Percentiles rank a stretch among this genome's conserved stretches.
These are phyloP conservation scores for Morpho achilles DNA, from an alignment of 2,888 invertebrate genomes.

Conservation along the genomic window DNA sequence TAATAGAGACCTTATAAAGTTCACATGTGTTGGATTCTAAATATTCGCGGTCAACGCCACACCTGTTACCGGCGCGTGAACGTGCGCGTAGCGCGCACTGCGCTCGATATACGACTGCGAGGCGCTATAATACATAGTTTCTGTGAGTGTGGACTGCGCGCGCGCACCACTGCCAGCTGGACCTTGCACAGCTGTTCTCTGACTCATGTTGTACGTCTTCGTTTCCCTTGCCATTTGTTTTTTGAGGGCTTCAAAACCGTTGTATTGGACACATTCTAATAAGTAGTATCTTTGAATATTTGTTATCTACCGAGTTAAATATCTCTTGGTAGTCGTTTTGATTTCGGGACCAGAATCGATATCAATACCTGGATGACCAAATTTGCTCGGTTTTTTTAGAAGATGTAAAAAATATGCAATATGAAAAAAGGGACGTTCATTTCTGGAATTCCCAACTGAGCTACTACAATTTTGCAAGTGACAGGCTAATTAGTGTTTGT, in stretches of 20 bases:
- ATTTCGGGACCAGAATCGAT: too few relatives aligned
- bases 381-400: too few relatives aligned
- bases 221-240: conserved; percentile 9
- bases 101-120: conserved; percentile 52
- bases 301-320: too few relatives aligned
- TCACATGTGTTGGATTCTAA: conserved; percentile 36
- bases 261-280: not conserved
- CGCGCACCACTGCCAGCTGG: conserved; percentile 31
- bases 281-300: too few relatives aligned
- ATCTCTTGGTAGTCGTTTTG: too few relatives aligned
- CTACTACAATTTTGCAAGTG: too few relatives aligned
- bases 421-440: too few relatives aligned
- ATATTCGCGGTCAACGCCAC: conserved; percentile 27
- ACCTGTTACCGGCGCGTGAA: conserved; percentile 26
- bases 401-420: too few relatives aligned
- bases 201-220: conserved; percentile 29
- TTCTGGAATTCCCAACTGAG: too few relatives aligned
- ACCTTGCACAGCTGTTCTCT: conserved; percentile 34
- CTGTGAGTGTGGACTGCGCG: conserved; percentile 21
- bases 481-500: too few relatives aligned
- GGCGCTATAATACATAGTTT: conserved; percentile 7
- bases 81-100: conserved; percentile 62
- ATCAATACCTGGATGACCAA: too few relatives aligned
- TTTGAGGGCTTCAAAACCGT: conserved; percentile 1
- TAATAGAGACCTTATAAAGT: conserved; percentile 23